Base-by-base conservation (phyloP, 2,888 invertebrate genomes). In the Dermolepida albohirtum region DNA sequence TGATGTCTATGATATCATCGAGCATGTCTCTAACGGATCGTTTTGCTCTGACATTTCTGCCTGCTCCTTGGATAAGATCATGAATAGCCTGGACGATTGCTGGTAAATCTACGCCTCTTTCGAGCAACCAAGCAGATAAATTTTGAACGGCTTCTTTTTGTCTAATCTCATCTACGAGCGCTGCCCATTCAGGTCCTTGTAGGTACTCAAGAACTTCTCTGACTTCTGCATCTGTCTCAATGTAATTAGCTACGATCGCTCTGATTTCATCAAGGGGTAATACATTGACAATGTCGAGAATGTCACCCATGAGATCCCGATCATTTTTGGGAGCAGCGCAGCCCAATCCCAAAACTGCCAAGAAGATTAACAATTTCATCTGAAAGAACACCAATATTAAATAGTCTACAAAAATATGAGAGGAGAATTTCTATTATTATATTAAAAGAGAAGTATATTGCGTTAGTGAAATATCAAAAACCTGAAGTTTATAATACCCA, bases 101-200 rank as follows among this genome's bases (percentile, higher is more conserved):
- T 2, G 73, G 73, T 14, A 76, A 57, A 44, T 74, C 72, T 27
- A 76, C 57, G 47, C 75, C 76, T 43, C 72, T 72, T n/a, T 72
- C 71, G 5, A 29, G 52, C 40, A 77, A 64, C 57, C 72, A 73
- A 2, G 67, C 43, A 50, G 73, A 73, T 44, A 77, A 72, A 12
- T 71, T 70, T 64, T 74, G 67, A 55, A 67, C 71, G 8, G 69
- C 69, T 17, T 67, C 71, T 17, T 75, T 68, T 17, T 51, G 55
- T 6, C 39, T 47, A 22, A 75, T 71, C 8, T 52, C 55, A 11
- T 64, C 70, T n/a, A 75, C 71, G 11, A 77, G 70, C 10, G 50
- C 66, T 17, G 72, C 72, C 73, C 77, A 78, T 67, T 77, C 77
- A 8, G 64, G 44, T 47, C 77, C 72, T 74, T 76, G 75, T 34